Conservation (phyloP, 2,888 invertebrate species). For the Agonopterix heracliana region DNA sequence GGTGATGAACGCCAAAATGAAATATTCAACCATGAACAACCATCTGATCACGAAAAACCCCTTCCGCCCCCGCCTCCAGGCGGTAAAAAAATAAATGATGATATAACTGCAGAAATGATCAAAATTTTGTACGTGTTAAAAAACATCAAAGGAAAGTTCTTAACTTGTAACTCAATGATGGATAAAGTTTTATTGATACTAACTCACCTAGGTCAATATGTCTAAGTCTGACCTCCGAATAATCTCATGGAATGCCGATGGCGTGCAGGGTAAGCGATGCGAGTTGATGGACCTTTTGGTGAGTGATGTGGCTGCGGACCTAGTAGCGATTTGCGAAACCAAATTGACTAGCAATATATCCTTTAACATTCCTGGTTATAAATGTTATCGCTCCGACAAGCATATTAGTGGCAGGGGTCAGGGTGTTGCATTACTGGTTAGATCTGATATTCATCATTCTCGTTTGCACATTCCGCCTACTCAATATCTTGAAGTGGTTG, state of each 20-base stretch:
- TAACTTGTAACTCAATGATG: constrained; percentile 4
- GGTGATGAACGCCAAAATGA: neutral
- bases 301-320: neutral
- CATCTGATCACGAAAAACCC: neutral
- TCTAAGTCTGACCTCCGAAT: constrained; percentile 4
- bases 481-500: neutral
- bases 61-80: neutral
- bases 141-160: constrained; percentile 7
- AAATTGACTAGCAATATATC: neutral
- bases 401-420: constrained; percentile 1
- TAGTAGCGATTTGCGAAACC: constrained; percentile 8
- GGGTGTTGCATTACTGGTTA: constrained; percentile 4
- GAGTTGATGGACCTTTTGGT: neutral
- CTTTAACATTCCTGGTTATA: neutral
- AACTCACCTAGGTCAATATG: constrained; percentile 8
- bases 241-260: constrained; percentile 9
- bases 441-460: neutral
- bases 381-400: neutral
- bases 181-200: constrained; percentile 11
- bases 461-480: neutral
- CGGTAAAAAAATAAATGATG: neutral
- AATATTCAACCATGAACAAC: neutral
- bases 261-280: constrained; percentile 4
- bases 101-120: constrained; percentile 3
- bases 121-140: constrained; percentile 5